phyloP scores from a whole-genome alignment of 2,888 invertebrate genomes.

The Ernsta delagoae region DNA sequence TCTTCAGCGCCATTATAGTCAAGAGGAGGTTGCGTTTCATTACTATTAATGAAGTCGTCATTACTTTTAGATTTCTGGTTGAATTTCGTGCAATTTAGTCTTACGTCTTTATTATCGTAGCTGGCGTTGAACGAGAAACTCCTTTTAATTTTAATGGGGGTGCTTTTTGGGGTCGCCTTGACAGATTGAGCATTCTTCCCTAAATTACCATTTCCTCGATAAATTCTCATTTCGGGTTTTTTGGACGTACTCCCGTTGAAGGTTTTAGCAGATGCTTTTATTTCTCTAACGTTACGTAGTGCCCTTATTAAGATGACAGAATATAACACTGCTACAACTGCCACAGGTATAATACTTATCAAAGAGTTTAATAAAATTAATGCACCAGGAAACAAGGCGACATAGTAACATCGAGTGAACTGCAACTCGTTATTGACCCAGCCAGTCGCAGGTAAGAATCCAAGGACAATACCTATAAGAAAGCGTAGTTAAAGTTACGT shows the following conservation, averaged over 20 bases:
- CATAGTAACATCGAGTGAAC: constrained; percentile 80
- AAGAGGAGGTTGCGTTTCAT: constrained; percentile 38
- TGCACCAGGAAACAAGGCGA: constrained; percentile 80
- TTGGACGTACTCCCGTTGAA: constrained; percentile 46
- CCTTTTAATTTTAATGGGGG: constrained; percentile 52
- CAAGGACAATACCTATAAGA: constrained; percentile 81
- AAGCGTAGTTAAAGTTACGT: constrained; percentile 10
- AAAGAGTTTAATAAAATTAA: constrained; percentile 83
- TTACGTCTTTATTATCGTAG: constrained; percentile 41
- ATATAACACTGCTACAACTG: constrained; percentile 78
- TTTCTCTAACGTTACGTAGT: constrained; percentile 71
- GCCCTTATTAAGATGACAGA: constrained; percentile 85
- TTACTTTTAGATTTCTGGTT: constrained; percentile 60
- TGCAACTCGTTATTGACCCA: constrained; percentile 73
- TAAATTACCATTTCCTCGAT: constrained; percentile 55
- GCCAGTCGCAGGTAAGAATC: constrained; percentile 86
- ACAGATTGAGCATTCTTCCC: constrained; percentile 46
- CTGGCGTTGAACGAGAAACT: constrained; percentile 62
- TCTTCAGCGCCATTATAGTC: constrained; percentile 42
- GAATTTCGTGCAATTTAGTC: constrained; percentile 37
- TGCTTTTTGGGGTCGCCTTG: constrained; percentile 45
- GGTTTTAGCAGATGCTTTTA: constrained; percentile 58
- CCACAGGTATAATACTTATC: constrained; percentile 81
- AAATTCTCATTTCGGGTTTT: constrained; percentile 64
- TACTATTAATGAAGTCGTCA: constrained; percentile 54